Evolutionary conservation across 2,113 vertebrate genomes (phyloP), one percentile per base, ranked within the genome.

Genomic region (Kobus ellipsiprymnus): DNA sequence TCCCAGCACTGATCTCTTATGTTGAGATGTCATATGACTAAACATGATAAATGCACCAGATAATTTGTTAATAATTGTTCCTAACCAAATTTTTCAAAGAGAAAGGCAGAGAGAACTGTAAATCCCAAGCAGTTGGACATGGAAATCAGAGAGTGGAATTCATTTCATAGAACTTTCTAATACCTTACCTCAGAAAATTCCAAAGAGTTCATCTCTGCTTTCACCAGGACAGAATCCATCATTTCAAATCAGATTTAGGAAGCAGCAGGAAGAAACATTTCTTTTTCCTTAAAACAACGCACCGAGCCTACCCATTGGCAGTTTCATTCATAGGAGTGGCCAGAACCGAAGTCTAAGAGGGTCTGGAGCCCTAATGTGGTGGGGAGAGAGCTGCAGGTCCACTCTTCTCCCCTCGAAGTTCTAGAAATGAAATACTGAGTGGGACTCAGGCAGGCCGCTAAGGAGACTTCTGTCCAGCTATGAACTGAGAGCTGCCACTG

Each of bases 151-250:
- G 36, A 36, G 23, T 0, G 4, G 67, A 77, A 81, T 44, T 60
- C 84, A 54, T 77, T 82, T 25, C 3, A 46, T 2, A 88, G 81
- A 60, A 92, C 12, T 27, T 96, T 95, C 85, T 46, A 89, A 29
- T 12, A 3, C 11, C 98, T 99, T 99, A 99, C 99, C 99, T 99
- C 90, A 60, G 50, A 64, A 9, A 94, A 21, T 97, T 89, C 90
- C 97, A 95, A 85, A 91, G 29, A 80, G 93, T 29, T 81, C 15
- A 90, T 92, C 48, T 55, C 87, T 96, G 95, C 40, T 87, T 94
- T 94, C 96, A 54, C 87, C 90, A 97, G 96, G 85, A 74, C 60
- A 93, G 96, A 97, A 95, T 97, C 95, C 98, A 98, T 98, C 97
- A 98, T 97, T 95, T 97, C 95, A 96, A 80, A 78, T 77, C 60